phyloP scores from a whole-genome alignment of 1,140 invertebrate genomes.

The Drosophila funebris region DNA sequence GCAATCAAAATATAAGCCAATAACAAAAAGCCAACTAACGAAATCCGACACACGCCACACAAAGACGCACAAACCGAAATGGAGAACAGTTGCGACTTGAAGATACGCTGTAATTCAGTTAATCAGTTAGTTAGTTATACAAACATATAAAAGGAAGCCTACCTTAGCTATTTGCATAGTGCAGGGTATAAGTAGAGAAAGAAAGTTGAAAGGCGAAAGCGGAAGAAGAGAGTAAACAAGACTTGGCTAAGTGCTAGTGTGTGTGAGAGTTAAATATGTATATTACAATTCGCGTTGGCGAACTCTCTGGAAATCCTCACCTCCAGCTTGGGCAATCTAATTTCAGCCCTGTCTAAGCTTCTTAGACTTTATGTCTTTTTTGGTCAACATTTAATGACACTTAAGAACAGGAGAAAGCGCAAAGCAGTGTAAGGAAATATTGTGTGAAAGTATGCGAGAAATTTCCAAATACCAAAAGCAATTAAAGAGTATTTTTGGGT shows the following conservation, averaged over 20 bases:
- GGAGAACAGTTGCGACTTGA: neutral
- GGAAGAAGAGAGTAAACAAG: constrained; percentile 29
- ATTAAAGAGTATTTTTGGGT: neutral
- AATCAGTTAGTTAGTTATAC: neutral
- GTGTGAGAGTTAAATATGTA: constrained; percentile 54
- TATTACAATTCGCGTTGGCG: neutral
- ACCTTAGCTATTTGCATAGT: neutral
- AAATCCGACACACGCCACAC: constrained; percentile 66
- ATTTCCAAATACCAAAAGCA: constrained; percentile 12
- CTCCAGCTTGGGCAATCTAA: constrained; percentile 15
- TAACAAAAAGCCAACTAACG: constrained; percentile 25
- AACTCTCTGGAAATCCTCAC: neutral
- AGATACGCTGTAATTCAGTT: constrained; percentile 4
- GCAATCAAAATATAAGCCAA: constrained; percentile 46
- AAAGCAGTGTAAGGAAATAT: too few species aligned
- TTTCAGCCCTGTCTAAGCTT: constrained; percentile 32
- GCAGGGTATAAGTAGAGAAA: constrained; percentile 3
- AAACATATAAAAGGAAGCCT: neutral
- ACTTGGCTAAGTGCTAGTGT: constrained; percentile 74
- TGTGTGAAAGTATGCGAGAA: constrained; percentile 44
- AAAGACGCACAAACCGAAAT: constrained; percentile 2
- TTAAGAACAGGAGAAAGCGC: constrained; percentile 23
- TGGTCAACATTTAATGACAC: constrained; percentile 51
- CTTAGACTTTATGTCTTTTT: constrained; percentile 34
- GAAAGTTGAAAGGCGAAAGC: constrained; percentile 23